phyloP scores from a whole-genome alignment of 1,140 invertebrate species.

The Drosophila melanica region DNA sequence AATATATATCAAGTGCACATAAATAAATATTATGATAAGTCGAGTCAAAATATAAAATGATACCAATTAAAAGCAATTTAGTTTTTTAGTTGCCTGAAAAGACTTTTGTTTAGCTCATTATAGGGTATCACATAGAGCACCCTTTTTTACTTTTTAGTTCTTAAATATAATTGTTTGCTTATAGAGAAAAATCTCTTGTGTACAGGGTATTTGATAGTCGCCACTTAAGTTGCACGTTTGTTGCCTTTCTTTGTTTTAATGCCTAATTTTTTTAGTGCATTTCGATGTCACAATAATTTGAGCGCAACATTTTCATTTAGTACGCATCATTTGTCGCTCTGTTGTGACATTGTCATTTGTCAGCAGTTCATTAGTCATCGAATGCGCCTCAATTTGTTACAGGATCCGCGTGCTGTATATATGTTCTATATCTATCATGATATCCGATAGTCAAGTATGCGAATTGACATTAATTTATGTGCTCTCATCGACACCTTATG shows the following conservation, averaged over 20 bases:
- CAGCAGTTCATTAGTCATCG: conserved; percentile 71
- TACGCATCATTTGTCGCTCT: conserved; percentile 61
- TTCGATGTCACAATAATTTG: conserved; percentile 61
- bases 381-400: conserved; percentile 29
- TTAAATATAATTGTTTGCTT: too few species aligned
- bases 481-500: conserved; percentile 56
- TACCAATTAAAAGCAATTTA: too few species aligned
- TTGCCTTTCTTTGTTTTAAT: conserved; percentile 13
- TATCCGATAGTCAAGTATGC: conserved; percentile 8
- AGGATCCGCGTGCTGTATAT: conserved; percentile 33
- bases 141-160: too few species aligned
- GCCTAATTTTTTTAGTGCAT: conserved; percentile 58
- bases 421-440: conserved; percentile 24
- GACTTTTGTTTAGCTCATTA: too few species aligned
- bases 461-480: conserved; percentile 66
- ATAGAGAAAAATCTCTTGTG: too few species aligned
- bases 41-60: too few species aligned
- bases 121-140: neutral
- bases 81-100: too few species aligned
- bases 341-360: conserved; percentile 76
- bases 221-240: too few species aligned
- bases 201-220: conserved; percentile 20
- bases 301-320: conserved; percentile 56
- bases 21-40: too few species aligned
- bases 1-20: too few species aligned